Evolutionary conservation across 2,888 invertebrate species (phyloP).

Genomic region (Pecten maximus): DNA sequence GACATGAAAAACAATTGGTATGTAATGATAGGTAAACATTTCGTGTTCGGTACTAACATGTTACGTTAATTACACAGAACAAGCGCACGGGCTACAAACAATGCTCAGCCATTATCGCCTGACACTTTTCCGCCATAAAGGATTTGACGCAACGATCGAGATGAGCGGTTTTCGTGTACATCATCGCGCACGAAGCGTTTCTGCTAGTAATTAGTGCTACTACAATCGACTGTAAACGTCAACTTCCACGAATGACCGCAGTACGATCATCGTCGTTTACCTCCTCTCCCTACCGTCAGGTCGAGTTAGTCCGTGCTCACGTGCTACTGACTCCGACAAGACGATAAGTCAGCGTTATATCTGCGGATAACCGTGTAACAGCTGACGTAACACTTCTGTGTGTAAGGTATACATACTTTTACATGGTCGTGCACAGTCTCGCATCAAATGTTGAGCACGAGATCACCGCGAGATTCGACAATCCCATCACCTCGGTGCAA

Average conservation of each 20-base stretch:
- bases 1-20: not conserved
- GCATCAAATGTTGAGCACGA: not conserved
- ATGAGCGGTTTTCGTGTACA: not conserved
- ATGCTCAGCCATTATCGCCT: not conserved
- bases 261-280: not conserved
- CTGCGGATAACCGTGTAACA: not conserved
- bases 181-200: not conserved
- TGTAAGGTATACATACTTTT: not conserved
- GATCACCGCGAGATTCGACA: not conserved
- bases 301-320: not conserved
- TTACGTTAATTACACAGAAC: not conserved
- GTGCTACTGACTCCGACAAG: not conserved
- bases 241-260: not conserved
- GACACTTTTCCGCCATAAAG: not conserved
- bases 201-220: conserved; percentile 9
- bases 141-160: not conserved
- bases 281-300: not conserved
- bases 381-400: not conserved
- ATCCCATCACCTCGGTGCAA: not conserved
- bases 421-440: not conserved
- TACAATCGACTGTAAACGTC: not conserved
- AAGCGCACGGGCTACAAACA: not conserved
- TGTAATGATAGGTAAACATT: not conserved
- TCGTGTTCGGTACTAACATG: not conserved
- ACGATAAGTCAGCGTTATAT: not conserved